Evolutionary conservation across 2,888 invertebrate species (phyloP).

Genomic region (Drosophila kuntzei): DNA sequence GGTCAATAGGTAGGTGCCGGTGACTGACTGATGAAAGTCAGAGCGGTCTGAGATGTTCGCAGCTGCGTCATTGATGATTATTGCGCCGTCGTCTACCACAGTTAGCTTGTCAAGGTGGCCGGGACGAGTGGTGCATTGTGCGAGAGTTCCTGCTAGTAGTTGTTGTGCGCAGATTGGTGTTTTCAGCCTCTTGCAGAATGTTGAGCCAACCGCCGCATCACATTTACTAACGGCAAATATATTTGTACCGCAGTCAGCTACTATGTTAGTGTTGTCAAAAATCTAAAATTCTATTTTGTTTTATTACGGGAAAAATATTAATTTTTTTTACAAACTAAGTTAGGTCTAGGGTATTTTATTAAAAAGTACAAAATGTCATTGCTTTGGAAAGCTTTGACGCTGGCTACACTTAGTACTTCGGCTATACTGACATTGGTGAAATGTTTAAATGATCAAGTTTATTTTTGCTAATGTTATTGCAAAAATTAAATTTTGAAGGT

Average conservation of each 20-base stretch:
- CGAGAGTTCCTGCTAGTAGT: neutral
- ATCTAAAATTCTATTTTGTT: neutral
- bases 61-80: neutral
- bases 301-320: neutral
- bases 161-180: neutral
- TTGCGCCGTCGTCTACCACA: neutral
- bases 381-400: conserved; percentile 14
- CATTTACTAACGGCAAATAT: neutral
- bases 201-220: neutral
- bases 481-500: conserved; percentile 14
- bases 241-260: neutral
- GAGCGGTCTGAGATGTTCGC: neutral
- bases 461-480: conserved; percentile 12
- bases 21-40: neutral
- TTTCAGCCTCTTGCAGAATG: neutral
- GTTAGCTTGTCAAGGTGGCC: neutral
- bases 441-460: conserved; percentile 16
- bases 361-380: neutral
- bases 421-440: conserved; percentile 14
- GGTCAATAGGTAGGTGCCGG: neutral
- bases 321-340: neutral
- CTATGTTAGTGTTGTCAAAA: neutral
- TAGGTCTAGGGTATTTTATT: neutral
- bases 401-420: conserved; percentile 3
- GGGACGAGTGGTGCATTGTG: neutral